These are phyloP conservation scores for Penaeus chinensis DNA, from an alignment of 1,140 invertebrate genomes.

Conservation along the genomic window DNA sequence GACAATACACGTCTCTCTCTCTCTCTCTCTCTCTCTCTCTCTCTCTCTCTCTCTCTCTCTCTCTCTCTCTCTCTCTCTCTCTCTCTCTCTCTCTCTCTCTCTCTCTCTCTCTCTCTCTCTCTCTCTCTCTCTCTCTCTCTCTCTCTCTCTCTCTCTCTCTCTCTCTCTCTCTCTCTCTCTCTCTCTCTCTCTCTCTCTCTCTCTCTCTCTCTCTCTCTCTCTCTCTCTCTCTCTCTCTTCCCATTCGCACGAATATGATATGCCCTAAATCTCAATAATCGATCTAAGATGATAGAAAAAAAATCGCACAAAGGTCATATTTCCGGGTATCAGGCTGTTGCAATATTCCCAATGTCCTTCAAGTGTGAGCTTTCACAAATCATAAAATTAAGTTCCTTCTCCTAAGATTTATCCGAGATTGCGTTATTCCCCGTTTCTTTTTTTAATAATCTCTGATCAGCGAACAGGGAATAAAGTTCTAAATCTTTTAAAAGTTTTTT, in stretches of 20 bases:
- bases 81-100: conserved; percentile 18
- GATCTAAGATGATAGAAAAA: no score
- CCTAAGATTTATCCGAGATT: no score
- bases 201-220: conserved; percentile 39
- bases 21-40: not conserved
- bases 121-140: not conserved
- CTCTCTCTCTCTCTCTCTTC: conserved; percentile 31
- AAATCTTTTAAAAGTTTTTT: no score
- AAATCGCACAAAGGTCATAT: no score
- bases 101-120: conserved; percentile 14
- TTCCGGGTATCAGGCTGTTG: no score
- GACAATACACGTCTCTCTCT: not conserved
- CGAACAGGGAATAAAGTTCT: no score
- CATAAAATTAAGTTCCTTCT: no score
- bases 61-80: conserved; percentile 13
- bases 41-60: not conserved
- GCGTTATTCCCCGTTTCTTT: no score
- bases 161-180: conserved; percentile 26
- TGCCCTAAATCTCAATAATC: no score
- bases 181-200: conserved; percentile 38
- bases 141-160: conserved; percentile 3
- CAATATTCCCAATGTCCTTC: no score
- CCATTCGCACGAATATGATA: not conserved
- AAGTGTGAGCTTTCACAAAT: no score
- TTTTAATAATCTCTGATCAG: no score